These are phyloP conservation scores for Parthenolecanium corni DNA, from an alignment of 2,888 invertebrate species.

Conservation along the genomic window DNA sequence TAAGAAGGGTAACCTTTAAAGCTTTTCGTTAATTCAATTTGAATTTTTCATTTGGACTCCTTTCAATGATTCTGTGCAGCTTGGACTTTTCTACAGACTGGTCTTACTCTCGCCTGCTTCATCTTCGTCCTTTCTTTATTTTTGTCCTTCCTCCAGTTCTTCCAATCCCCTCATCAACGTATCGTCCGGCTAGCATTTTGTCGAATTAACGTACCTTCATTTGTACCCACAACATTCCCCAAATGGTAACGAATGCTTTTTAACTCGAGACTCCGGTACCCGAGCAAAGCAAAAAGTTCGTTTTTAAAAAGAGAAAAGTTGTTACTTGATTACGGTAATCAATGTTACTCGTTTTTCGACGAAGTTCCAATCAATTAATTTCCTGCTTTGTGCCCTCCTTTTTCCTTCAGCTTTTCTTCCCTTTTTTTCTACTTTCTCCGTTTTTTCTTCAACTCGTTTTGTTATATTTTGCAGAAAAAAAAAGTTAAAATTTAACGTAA, in stretches of 20 bases:
- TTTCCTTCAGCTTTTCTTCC: too few species aligned
- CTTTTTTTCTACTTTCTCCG: too few species aligned
- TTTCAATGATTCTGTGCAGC: constrained; percentile 14
- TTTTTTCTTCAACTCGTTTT: too few species aligned
- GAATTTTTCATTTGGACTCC: constrained; percentile 24
- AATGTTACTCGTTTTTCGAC: constrained; percentile 15
- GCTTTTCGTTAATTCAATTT: constrained; percentile 21
- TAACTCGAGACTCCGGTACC: not conserved
- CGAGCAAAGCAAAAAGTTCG: constrained; percentile 8
- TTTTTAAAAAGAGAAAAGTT: constrained; percentile 19
- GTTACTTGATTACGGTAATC: constrained; percentile 22
- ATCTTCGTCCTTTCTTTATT: too few species aligned
- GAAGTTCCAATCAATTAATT: constrained; percentile 20
- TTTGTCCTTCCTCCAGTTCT: too few species aligned
- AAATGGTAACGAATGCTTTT: constrained; percentile 11
- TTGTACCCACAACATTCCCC: not conserved
- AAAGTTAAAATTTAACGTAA: too few species aligned
- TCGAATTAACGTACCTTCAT: not conserved
- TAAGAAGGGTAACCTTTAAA: constrained; percentile 10
- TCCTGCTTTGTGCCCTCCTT: not conserved
- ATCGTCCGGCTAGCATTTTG: constrained; percentile 7
- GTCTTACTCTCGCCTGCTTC: too few species aligned
- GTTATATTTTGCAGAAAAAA: too few species aligned
- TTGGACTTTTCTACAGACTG: not conserved
- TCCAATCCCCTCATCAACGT: too few species aligned